Conservation (phyloP, 1,140 invertebrate species). For the Coptotermes formosanus region DNA sequence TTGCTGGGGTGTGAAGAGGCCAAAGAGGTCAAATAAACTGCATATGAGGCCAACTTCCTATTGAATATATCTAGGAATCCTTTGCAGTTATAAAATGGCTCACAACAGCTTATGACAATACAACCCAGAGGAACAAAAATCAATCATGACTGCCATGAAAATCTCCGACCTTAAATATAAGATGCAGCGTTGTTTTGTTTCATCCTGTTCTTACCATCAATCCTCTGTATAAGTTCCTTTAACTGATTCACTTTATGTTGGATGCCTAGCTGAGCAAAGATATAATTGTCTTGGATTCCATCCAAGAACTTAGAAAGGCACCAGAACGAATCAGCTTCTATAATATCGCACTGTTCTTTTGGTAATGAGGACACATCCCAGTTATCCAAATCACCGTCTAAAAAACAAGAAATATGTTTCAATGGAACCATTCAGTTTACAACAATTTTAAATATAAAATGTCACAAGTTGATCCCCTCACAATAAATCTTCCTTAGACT, state of each 20-base stretch:
- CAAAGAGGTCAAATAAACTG: too few relatives aligned
- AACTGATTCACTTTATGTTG: constrained; percentile 88
- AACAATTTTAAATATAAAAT: constrained; percentile 7
- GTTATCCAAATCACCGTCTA: constrained; percentile 81
- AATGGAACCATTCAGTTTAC: constrained; percentile 40
- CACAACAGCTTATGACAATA: too few relatives aligned
- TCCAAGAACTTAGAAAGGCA: constrained; percentile 97
- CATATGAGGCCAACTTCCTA: too few relatives aligned
- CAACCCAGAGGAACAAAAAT: too few relatives aligned
- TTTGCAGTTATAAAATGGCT: too few relatives aligned
- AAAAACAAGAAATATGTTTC: constrained; percentile 35
- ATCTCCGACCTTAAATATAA: too few relatives aligned
- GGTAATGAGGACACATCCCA: constrained; percentile 79
- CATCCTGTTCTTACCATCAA: constrained; percentile 69
- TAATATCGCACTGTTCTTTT: constrained; percentile 74
- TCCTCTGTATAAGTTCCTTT: constrained; percentile 93
- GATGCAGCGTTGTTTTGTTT: too few relatives aligned
- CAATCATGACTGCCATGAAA: too few relatives aligned
- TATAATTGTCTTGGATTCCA: constrained; percentile 99
- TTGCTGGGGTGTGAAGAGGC: too few relatives aligned
- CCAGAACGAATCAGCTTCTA: constrained; percentile 99
- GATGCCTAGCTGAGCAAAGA: constrained; percentile 99
- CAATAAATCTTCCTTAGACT: constrained; percentile 20
- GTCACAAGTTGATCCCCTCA: background rate
- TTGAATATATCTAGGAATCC: too few relatives aligned